Evolutionary conservation across 2,888 invertebrate genomes (phyloP).

Genomic region (Stenoptilia bipunctidactyla): DNA sequence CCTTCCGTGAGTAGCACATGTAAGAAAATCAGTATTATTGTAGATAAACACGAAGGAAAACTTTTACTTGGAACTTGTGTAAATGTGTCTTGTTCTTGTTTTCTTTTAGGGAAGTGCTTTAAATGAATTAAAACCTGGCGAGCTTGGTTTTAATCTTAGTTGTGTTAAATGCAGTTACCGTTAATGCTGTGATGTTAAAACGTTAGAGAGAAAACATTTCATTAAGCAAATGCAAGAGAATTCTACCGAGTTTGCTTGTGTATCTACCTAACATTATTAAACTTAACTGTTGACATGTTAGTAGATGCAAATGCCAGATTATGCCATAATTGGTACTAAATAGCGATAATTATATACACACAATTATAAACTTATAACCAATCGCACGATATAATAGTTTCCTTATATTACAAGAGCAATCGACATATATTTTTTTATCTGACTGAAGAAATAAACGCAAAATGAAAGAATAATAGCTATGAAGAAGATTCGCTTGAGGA

Average conservation of each 20-base stretch:
- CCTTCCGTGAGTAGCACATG: slow-evolving; percentile 47
- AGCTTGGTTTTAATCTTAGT: slow-evolving; percentile 29
- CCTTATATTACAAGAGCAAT: slow-evolving; percentile 21
- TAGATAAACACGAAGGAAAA: slow-evolving; percentile 49
- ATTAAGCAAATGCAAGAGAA: too few species aligned
- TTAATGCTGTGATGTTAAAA: too few species aligned
- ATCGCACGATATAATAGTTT: slow-evolving; percentile 15
- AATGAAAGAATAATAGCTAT: neutral
- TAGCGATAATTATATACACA: too few species aligned
- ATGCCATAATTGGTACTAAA: too few species aligned
- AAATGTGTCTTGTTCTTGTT: slow-evolving; percentile 26
- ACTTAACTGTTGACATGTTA: too few species aligned
- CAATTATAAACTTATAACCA: too few species aligned
- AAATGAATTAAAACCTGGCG: slow-evolving; percentile 39
- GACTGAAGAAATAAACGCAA: neutral
- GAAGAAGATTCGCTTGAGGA: neutral
- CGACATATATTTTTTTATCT: neutral
- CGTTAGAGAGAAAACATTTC: too few species aligned
- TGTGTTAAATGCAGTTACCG: neutral
- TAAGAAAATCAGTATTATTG: slow-evolving; percentile 43
- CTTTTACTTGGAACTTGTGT: slow-evolving; percentile 29
- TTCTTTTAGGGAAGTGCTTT: slow-evolving; percentile 50
- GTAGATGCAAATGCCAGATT: too few species aligned
- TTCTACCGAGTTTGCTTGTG: too few species aligned
- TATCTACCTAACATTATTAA: too few species aligned